Evolutionary conservation across 2,113 vertebrate species (phyloP).

Genomic region (Alectura lathami): DNA sequence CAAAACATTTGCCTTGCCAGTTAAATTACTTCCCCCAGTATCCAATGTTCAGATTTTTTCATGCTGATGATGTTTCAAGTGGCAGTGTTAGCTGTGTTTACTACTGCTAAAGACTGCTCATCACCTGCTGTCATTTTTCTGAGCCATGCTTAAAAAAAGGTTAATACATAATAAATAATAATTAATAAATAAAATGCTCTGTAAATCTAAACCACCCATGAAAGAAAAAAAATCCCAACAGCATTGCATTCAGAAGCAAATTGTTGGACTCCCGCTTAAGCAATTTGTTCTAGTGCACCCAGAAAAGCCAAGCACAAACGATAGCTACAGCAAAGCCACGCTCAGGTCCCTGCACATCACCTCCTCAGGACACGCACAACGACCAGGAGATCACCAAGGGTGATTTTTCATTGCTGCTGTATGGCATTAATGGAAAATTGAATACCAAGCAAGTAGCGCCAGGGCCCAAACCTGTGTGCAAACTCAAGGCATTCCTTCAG

Average conservation of each 20-base stretch:
- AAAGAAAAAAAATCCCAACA: background rate
- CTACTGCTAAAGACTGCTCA: background rate
- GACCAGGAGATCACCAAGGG: background rate
- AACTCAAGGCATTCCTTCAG: conserved; percentile 53
- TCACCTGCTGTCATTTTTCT: background rate
- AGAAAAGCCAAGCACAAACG: background rate
- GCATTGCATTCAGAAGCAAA: background rate
- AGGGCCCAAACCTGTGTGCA: conserved; percentile 44
- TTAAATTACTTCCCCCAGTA: background rate
- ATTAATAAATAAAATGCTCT: background rate
- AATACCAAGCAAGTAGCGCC: background rate
- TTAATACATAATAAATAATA: background rate
- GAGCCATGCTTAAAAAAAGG: background rate
- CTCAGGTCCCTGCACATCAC: background rate
- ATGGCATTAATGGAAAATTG: background rate
- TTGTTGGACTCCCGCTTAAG: background rate
- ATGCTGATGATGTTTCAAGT: background rate
- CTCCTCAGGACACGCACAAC: background rate
- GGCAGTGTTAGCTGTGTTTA: background rate
- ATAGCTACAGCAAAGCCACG: background rate
- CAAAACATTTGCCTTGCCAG: background rate
- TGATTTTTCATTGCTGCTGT: background rate
- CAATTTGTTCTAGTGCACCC: background rate
- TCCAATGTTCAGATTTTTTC: background rate
- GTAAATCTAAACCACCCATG: background rate